Base-by-base conservation (phyloP, 2,888 invertebrate species). In the Minunthozetes semirufus region DNA sequence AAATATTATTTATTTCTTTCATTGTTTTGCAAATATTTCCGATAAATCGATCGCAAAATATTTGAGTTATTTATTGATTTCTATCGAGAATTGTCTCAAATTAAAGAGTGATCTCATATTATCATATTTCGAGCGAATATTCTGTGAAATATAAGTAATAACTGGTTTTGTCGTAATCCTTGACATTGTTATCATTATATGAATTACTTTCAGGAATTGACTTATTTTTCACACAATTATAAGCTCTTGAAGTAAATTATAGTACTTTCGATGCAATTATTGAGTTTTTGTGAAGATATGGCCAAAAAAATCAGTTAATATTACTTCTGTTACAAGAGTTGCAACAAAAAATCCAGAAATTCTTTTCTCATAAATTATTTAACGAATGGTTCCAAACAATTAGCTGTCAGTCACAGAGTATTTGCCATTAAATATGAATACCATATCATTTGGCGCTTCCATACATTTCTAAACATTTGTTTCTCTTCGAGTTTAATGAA, bases 361-460 rank as follows among this genome's bases (percentile, higher is more conserved):
- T 42, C 8, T 42, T 42, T 42, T 42, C 42, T 42, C 42, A 42
- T 42, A 42, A 42, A 42, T 42, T 9, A 5, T 42, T 8, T 13
- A 13, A 13, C 50, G 50, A n/a, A 50, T n/a, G 50, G 19, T 50
- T 42, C 42, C 42, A 42, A 42, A 50, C 50, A 50, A 50, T 50
- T 50, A 50, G 50, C 19, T 19, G 50, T 50, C 50, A 50, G 17
- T 50, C 17, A n/a, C 1, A n/a, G 56, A 19, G 9, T 56, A 25
- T 56, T n/a, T 56, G 56, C 19, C 19, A 25, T 56, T 56, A 22
- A 63, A 33, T 27, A 33, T 17, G 17, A 33, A n/a, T 63, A 38
- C 33, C 19, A 33, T 63, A 38, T 63, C 19, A 33, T 63, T 63
- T 63, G 3, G 63, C 63, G 63, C 63, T 63, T 63, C 63, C 3